A percentile compares a stretch with the other conserved stretches of the same genome.
phyloP scores from a whole-genome alignment of 2,888 invertebrate species.

The Antheraea assamensis region DNA sequence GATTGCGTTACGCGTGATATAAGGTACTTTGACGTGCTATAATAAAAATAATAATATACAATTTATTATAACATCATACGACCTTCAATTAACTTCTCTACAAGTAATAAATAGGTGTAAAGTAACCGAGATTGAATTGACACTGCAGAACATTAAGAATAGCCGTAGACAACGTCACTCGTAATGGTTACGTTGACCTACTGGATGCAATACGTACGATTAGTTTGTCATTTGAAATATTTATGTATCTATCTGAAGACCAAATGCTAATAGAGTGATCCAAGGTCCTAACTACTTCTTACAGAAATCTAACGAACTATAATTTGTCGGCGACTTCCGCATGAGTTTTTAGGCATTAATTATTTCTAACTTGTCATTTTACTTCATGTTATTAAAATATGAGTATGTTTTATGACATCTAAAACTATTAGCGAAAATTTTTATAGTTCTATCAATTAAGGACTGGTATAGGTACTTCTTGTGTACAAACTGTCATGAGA shows the following conservation, averaged over 20 bases:
- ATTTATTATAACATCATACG: background rate
- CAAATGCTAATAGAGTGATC: background rate
- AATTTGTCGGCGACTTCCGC: no score
- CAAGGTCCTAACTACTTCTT: background rate
- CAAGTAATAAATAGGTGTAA: slow-evolving; percentile 5
- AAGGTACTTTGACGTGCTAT: background rate
- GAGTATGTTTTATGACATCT: no score
- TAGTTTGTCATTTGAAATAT: background rate
- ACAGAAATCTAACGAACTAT: background rate
- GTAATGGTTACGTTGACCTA: background rate
- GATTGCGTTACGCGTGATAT: no score
- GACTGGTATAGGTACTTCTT: no score
- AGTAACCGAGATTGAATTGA: slow-evolving; percentile 1
- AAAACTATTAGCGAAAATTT: no score
- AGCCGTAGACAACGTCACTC: background rate
- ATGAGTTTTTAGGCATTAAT: no score
- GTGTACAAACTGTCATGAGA: no score
- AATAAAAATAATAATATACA: no score
- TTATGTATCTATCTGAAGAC: background rate
- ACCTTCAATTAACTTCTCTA: background rate
- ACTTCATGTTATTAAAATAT: no score
- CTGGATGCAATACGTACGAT: background rate
- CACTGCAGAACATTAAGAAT: background rate
- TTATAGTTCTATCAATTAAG: no score
- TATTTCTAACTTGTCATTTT: no score